These are phyloP conservation scores for Limanda limanda DNA, from an alignment of 2,113 vertebrate genomes.

Conservation along the genomic window DNA sequence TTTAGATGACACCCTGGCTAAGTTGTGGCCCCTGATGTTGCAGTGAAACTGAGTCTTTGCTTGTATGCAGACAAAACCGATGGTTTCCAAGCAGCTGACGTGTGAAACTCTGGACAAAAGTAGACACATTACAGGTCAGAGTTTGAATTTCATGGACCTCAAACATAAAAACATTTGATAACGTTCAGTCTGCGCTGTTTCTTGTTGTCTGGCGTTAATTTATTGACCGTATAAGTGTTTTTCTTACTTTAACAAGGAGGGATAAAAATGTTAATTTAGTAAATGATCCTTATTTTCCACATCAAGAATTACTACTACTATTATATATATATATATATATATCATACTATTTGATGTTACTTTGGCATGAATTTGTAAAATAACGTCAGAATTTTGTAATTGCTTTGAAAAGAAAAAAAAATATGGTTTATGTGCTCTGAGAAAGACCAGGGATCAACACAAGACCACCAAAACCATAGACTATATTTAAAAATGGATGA, in stretches of 20 bases:
- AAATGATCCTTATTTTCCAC: no score
- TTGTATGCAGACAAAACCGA: neutral
- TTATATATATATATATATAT: no score
- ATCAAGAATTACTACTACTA: no score
- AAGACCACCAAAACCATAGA: no score
- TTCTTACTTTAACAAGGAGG: no score
- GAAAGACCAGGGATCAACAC: no score
- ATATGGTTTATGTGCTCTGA: neutral
- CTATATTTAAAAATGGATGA: no score
- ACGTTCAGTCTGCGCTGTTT: neutral
- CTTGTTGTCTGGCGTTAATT: neutral
- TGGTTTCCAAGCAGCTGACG: neutral
- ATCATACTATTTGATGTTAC: neutral
- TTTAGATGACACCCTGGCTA: neutral
- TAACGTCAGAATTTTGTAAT: neutral
- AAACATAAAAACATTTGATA: neutral
- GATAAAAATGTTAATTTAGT: no score
- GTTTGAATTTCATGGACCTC: conserved; percentile 8
- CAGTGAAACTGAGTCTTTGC: neutral
- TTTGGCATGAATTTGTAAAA: neutral
- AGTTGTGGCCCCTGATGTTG: neutral
- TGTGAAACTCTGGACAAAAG: neutral
- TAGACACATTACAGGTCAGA: neutral
- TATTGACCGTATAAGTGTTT: neutral
- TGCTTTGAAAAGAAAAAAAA: no score